A percentile compares a stretch with the other conserved stretches of the same genome.
These are phyloP conservation scores for Luperina testacea DNA, from an alignment of 2,888 invertebrate genomes.

Conservation along the genomic window DNA sequence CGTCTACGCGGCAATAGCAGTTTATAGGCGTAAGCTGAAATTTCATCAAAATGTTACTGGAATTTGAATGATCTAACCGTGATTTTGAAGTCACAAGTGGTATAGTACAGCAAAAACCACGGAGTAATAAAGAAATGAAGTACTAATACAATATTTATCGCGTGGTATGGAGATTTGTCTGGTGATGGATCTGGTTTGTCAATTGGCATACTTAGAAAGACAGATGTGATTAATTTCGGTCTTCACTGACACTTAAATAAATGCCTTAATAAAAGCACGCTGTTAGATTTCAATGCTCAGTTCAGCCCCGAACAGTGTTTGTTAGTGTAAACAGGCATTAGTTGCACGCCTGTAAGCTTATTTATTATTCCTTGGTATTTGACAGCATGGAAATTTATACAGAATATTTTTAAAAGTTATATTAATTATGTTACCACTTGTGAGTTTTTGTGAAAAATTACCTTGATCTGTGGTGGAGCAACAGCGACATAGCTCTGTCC, in stretches of 20 bases:
- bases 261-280: not conserved
- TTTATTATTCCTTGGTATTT: not conserved
- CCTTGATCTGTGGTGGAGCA: conserved; percentile 98
- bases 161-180: not conserved
- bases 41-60: not conserved
- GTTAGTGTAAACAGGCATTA: not conserved
- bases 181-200: not conserved
- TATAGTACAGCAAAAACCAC: not conserved
- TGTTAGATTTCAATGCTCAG: not conserved
- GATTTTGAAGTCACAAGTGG: not conserved
- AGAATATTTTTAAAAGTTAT: not conserved
- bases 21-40: conserved; percentile 96
- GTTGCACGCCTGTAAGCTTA: not conserved
- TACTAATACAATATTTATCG: not conserved
- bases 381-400: no score
- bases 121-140: conserved; percentile 9
- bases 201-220: not conserved
- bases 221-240: not conserved
- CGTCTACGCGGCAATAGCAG: conserved; percentile 98
- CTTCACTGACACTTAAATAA: not conserved
- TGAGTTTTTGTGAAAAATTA: conserved; percentile 73
- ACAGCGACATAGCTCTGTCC: conserved; percentile 97
- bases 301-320: not conserved
- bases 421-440: not conserved
- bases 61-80: not conserved